phyloP scores from a whole-genome alignment of 2,797 vertebrate genomes.

The Hyperoplus immaculatus region DNA sequence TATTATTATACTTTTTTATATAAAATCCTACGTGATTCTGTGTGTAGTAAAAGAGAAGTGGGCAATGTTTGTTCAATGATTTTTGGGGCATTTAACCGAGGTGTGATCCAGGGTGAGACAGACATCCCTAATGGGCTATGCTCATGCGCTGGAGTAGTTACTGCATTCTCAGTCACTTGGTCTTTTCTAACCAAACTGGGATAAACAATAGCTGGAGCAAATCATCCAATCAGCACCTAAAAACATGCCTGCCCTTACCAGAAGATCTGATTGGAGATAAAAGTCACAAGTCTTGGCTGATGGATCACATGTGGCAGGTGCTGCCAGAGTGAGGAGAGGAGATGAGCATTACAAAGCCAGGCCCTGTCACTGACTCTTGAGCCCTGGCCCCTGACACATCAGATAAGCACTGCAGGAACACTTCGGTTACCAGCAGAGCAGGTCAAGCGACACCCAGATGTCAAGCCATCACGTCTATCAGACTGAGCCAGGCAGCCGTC shows the following conservation, averaged over 20 bases:
- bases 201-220: slow-evolving; percentile 25
- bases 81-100: background rate
- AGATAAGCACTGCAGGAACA: slow-evolving; percentile 78
- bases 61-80: background rate
- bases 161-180: slow-evolving; percentile 38
- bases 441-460: slow-evolving; percentile 90
- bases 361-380: slow-evolving; percentile 43
- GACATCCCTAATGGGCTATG: slow-evolving; percentile 8
- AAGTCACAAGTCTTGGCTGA: slow-evolving; percentile 26
- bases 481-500: slow-evolving; percentile 68
- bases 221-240: slow-evolving; percentile 52
- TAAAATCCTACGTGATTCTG: background rate
- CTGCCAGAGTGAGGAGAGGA: slow-evolving; percentile 43
- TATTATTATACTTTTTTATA: too few relatives aligned
- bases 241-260: slow-evolving; percentile 58
- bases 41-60: background rate
- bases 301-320: slow-evolving; percentile 49
- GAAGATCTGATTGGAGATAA: slow-evolving; percentile 37
- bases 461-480: slow-evolving; percentile 87
- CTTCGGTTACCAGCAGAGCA: slow-evolving; percentile 76
- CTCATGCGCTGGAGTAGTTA: slow-evolving; percentile 29
- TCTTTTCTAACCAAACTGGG: slow-evolving; percentile 25
- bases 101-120: slow-evolving; percentile 11
- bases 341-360: slow-evolving; percentile 69
- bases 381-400: slow-evolving; percentile 38